Evolutionary conservation across 1,140 invertebrate genomes (phyloP).

Genomic region (Formica exsecta): DNA sequence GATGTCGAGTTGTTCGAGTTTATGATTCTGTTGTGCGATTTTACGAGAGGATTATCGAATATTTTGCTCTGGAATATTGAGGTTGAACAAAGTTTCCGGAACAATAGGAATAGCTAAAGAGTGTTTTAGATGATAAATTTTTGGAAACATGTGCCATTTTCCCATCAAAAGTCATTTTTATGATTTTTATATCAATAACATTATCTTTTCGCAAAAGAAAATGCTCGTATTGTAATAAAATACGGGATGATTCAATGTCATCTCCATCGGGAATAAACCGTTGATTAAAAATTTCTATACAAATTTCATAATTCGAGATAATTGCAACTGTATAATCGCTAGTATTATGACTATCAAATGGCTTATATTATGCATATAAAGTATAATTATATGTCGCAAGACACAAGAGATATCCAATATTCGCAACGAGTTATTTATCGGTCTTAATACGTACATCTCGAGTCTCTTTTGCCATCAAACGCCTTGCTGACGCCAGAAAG

Average conservation of each 20-base stretch:
- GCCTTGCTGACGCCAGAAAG: conserved; percentile 31
- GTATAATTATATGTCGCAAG: not conserved
- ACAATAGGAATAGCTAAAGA: not conserved
- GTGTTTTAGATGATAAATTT: not conserved
- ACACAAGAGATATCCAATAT: not conserved
- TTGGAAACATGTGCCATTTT: not conserved
- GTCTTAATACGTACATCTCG: not conserved
- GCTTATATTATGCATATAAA: not conserved
- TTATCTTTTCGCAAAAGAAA: not conserved
- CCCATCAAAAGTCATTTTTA: not conserved
- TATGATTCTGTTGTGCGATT: not conserved
- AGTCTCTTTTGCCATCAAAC: conserved; percentile 27
- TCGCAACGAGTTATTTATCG: conserved; percentile 12
- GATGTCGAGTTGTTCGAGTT: not conserved
- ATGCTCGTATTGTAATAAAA: not conserved
- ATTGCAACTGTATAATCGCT: not conserved
- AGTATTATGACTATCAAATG: not conserved
- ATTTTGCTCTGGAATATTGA: not conserved
- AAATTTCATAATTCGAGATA: conserved; percentile 5
- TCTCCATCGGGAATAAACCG: too few relatives aligned
- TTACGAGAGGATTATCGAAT: not conserved
- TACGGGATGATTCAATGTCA: not conserved
- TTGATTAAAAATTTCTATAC: not conserved
- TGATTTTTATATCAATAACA: not conserved
- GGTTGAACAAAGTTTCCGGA: not conserved